Conservation (phyloP, 2,113 vertebrate species). For the human region DNA sequence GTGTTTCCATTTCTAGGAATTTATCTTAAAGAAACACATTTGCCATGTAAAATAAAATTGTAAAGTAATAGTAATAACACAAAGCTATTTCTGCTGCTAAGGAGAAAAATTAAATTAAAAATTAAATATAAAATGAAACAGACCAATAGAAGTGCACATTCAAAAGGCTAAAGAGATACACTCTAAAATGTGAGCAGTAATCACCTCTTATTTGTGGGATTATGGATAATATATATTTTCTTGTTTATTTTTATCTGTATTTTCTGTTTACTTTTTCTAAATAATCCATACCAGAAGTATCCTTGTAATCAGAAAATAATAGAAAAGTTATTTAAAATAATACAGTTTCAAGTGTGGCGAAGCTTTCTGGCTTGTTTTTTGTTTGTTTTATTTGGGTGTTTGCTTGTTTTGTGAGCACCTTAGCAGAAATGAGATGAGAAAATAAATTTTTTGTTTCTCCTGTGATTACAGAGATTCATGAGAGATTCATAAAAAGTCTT, state of each 20-base stretch:
- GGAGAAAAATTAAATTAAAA: background rate
- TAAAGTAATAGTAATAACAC: background rate
- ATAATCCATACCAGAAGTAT: background rate
- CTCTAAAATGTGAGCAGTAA: background rate
- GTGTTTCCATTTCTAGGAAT: slow-evolving; percentile 20
- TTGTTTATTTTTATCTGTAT: background rate
- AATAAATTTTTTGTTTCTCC: background rate
- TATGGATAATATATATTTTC: background rate
- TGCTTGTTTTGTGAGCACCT: background rate
- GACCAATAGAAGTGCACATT: background rate
- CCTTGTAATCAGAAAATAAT: background rate
- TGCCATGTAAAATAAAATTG: background rate
- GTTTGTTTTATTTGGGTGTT: background rate
- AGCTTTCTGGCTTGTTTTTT: background rate
- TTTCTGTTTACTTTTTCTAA: slow-evolving; percentile 9
- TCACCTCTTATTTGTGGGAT: background rate
- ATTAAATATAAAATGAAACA: background rate
- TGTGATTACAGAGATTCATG: background rate
- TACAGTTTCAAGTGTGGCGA: background rate
- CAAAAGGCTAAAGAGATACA: background rate
- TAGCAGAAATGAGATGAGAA: background rate
- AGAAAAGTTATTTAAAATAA: background rate
- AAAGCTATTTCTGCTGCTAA: background rate
- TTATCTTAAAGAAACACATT: background rate
- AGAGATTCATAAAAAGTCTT: background rate